phyloP scores from a whole-genome alignment of 2,113 vertebrate genomes.

The Lampris incognitus region DNA sequence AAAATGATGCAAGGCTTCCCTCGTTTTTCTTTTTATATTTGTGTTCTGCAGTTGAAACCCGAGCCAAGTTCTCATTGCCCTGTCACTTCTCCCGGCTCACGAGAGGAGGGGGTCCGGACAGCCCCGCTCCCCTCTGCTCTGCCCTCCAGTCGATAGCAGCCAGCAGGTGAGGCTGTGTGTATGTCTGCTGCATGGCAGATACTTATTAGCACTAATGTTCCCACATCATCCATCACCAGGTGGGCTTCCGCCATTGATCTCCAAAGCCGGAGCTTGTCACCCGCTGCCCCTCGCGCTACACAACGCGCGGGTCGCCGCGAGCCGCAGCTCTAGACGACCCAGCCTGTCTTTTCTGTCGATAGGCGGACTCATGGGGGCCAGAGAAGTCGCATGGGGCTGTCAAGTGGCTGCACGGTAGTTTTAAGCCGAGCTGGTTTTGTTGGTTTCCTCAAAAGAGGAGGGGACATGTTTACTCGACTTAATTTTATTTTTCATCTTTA shows the following conservation, averaged over 20 bases:
- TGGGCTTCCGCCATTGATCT: constrained; percentile 77
- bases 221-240: constrained; percentile 72
- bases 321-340: constrained; percentile 34
- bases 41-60: constrained; percentile 1
- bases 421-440: constrained; percentile 7
- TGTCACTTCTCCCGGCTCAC: constrained; percentile 32
- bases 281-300: constrained; percentile 39
- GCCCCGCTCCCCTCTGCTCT: constrained; percentile 36
- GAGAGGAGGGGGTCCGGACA: constrained; percentile 50
- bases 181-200: constrained; percentile 66
- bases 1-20: too few species aligned
- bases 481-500: not conserved
- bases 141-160: constrained; percentile 67
- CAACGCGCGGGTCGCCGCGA: constrained; percentile 37
- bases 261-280: constrained; percentile 53
- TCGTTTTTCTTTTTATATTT: constrained; percentile 1
- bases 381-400: constrained; percentile 1
- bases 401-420: constrained; percentile 18
- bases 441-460: too few species aligned
- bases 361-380: constrained; percentile 6
- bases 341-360: constrained; percentile 56
- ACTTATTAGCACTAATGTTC: constrained; percentile 76
- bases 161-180: constrained; percentile 69
- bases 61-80: not conserved
- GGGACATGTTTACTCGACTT: constrained; percentile 5